Percentiles rank a stretch among this genome's conserved stretches.
These are phyloP conservation scores for Halcyon smyrnensis DNA, from an alignment of 2,797 vertebrate species.

Conservation along the genomic window DNA sequence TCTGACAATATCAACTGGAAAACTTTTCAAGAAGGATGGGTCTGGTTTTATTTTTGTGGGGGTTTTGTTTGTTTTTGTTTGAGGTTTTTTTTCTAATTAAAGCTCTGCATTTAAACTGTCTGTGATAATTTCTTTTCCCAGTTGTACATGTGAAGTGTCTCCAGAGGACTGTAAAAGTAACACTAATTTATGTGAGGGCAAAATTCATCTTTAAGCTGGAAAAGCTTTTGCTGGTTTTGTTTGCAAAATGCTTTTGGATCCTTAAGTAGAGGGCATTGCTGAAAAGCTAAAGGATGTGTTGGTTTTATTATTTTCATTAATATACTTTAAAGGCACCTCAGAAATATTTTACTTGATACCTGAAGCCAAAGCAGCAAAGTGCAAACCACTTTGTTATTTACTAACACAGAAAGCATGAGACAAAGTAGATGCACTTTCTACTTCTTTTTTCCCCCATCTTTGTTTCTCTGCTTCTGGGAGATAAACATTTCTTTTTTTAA, in stretches of 20 bases:
- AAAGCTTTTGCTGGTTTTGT: conserved; percentile 18
- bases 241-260: conserved; percentile 33
- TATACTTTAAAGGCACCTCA: conserved; percentile 7
- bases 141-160: not conserved
- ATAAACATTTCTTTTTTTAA: not conserved
- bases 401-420: not conserved
- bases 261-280: not conserved
- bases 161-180: conserved; percentile 38
- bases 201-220: conserved; percentile 24
- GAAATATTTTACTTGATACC: not conserved
- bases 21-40: not conserved
- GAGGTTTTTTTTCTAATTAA: not conserved
- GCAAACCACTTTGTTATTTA: not conserved
- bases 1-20: not conserved
- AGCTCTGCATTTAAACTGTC: not conserved
- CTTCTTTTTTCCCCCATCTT: not conserved
- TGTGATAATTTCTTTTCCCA: conserved; percentile 24
- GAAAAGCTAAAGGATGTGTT: conserved; percentile 10
- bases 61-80: too few relatives aligned
- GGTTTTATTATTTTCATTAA: conserved; percentile 40
- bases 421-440: not conserved
- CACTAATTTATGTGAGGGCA: conserved; percentile 38
- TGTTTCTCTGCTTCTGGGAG: not conserved
- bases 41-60: not conserved
- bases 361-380: not conserved